Base-by-base conservation (phyloP, 2,797 vertebrate genomes). In the Xenopus petersii region DNA sequence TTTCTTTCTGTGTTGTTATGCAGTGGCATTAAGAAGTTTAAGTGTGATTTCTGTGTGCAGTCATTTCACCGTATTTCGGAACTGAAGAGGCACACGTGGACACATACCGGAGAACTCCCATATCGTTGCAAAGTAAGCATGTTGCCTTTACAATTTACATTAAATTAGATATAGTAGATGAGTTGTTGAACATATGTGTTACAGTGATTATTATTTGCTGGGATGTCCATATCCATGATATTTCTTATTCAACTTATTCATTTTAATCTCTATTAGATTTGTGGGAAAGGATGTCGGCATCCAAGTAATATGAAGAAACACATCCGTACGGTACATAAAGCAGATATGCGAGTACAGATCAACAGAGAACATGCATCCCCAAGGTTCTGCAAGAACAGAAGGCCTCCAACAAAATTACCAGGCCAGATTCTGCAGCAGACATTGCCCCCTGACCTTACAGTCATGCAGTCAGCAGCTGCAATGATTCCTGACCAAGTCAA, bases 241-340 rank as follows among this genome's bases (percentile, higher is more conserved):
- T 54, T 54, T 4, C 51, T 21, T 21, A 21, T 21, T 21, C 21
- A 21, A 4, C 11, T 51, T 12, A 12, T 51, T 51, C 3, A 1
- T 51, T 51, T 10, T 51, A 4, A 15, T 56, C 16, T 56, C 13
- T 65, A 47, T 54, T 64, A 81, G 81, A 74, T 80, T 24, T 80
- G 81, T 54, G 81, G 78, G 58, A 81, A 81, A 16, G 79, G 75
- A 12, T 81, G 81, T 46, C 70, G 77, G 8, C 81, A 82, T 64
- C 81, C 75, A 30, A 82, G 81, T 70, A 82, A 82, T 49, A 74
- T 80, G 70, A 80, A 82, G 79, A 82, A 82, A 61, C 79, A 82
- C 42, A 82, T 82, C 12, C 68, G 79, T 26, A 79, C 75, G 9
- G 81, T 82, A 16, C 79, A 82, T 48, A 79, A 79, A 65, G 81